phyloP scores from a whole-genome alignment of 2,888 invertebrate species.

The Notodonta ziczac region DNA sequence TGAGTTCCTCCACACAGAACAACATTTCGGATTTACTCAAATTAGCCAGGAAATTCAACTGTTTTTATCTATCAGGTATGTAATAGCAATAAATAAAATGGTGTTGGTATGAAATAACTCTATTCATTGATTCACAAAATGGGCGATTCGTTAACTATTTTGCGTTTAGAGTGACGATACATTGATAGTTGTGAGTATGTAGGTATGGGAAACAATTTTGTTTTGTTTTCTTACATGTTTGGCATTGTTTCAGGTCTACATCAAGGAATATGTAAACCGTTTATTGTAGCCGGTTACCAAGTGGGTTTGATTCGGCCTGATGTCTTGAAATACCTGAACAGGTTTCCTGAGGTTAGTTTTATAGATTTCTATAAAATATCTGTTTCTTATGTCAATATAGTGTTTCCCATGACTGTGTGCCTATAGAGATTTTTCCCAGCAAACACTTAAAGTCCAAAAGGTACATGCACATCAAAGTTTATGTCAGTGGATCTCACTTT shows the following conservation, averaged over 20 bases:
- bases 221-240: slow-evolving; percentile 36
- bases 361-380: too few relatives aligned
- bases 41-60: slow-evolving; percentile 94
- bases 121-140: slow-evolving; percentile 1
- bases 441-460: too few relatives aligned
- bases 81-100: slow-evolving; percentile 10
- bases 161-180: not conserved
- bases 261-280: slow-evolving; percentile 92
- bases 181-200: not conserved
- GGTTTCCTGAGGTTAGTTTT: slow-evolving; percentile 90
- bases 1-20: slow-evolving; percentile 74
- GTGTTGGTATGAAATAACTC: not conserved
- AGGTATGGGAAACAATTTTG: slow-evolving; percentile 21
- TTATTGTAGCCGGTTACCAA: slow-evolving; percentile 94
- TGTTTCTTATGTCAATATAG: too few relatives aligned
- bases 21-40: slow-evolving; percentile 86
- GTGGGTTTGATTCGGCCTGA: slow-evolving; percentile 94
- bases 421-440: too few relatives aligned
- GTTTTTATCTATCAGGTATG: slow-evolving; percentile 93
- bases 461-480: too few relatives aligned
- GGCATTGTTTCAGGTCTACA: slow-evolving; percentile 86
- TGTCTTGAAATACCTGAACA: slow-evolving; percentile 91
- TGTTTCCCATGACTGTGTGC: too few relatives aligned
- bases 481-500: too few relatives aligned
- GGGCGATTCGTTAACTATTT: not conserved